These are phyloP conservation scores for Elephantulus edwardii DNA, from an alignment of 2,113 vertebrate species.

Conservation along the genomic window DNA sequence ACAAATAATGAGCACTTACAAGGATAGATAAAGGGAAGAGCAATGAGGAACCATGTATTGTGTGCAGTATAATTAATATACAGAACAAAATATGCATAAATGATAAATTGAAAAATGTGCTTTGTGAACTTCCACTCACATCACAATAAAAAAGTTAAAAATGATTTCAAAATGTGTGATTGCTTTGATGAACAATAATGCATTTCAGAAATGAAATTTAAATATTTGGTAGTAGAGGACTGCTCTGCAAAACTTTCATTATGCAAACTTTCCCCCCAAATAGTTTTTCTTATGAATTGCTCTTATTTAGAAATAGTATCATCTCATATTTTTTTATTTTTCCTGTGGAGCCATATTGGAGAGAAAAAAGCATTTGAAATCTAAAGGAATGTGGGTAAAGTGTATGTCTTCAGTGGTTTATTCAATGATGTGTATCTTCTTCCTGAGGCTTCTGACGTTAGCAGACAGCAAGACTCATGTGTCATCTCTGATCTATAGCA, in stretches of 20 bases:
- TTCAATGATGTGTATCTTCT: background rate
- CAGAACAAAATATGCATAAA: too few species aligned
- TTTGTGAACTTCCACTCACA: too few species aligned
- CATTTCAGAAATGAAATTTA: background rate
- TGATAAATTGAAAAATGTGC: too few species aligned
- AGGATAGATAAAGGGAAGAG: too few species aligned
- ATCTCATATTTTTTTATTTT: background rate
- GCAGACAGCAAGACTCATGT: background rate
- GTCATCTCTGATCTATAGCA: background rate
- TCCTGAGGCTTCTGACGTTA: background rate
- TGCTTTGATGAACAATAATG: background rate
- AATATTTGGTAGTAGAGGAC: background rate
- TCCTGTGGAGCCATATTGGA: background rate
- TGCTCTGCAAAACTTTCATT: background rate
- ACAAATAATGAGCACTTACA: too few species aligned
- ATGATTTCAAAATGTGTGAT: background rate
- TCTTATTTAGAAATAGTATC: background rate
- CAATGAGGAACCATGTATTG: too few species aligned
- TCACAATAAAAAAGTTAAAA: too few species aligned
- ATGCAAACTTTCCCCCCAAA: background rate
- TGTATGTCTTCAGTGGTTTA: background rate
- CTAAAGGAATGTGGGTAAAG: background rate
- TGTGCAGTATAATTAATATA: too few species aligned
- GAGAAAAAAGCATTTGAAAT: background rate
- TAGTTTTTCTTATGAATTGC: background rate